A percentile compares a stretch with the other conserved stretches of the same genome.
phyloP scores from a whole-genome alignment of 2,113 vertebrate species.

The Saccopteryx bilineata region DNA sequence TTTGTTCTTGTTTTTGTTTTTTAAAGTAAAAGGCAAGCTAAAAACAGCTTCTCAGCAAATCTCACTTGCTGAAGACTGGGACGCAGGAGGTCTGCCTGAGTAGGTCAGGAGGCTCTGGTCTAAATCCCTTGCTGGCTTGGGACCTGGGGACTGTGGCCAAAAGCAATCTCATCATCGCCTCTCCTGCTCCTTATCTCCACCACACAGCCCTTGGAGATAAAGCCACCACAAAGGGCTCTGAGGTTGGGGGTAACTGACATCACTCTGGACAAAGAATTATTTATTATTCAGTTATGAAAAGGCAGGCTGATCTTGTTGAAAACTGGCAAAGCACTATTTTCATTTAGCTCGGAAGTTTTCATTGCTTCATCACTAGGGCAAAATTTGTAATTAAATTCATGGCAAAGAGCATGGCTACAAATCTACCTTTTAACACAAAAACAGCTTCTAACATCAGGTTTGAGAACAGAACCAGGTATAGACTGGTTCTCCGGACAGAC shows the following conservation, averaged over 20 bases:
- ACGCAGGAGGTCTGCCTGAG: too few species aligned
- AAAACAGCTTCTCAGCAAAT: not conserved
- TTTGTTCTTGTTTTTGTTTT: not conserved
- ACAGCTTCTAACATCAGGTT: not conserved
- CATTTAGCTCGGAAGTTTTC: not conserved
- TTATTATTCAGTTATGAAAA: not conserved
- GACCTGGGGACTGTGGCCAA: not conserved
- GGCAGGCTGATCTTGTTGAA: not conserved
- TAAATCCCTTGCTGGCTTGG: accelerated
- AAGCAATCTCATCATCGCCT: accelerated
- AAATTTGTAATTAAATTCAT: not conserved
- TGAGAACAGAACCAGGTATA: not conserved
- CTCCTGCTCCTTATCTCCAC: not conserved
- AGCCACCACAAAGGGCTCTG: not conserved
- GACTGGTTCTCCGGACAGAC: not conserved
- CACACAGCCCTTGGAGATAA: not conserved
- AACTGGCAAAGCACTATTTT: not conserved
- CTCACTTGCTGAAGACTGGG: not conserved
- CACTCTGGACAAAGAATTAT: not conserved
- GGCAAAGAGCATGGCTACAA: not conserved
- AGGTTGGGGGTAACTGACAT: not conserved
- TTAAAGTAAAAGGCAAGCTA: not conserved
- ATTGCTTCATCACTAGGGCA: not conserved
- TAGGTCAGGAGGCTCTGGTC: too few species aligned
- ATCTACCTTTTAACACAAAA: not conserved